A percentile compares a stretch with the other conserved stretches of the same genome.
Evolutionary conservation across 2,113 vertebrate species (phyloP).

Genomic region (Anas platyrhynchos): DNA sequence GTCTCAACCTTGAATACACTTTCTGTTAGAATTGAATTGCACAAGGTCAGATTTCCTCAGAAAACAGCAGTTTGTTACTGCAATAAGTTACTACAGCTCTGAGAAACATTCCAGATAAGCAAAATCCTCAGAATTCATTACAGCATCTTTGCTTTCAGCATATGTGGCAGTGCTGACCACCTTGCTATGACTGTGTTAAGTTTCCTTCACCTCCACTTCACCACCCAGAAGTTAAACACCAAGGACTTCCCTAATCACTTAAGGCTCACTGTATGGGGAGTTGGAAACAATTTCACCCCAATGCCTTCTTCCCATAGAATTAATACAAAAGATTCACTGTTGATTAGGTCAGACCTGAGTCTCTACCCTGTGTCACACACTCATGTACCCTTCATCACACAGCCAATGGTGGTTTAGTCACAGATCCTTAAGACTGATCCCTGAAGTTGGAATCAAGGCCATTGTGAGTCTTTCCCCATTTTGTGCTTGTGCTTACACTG

Average conservation of each 20-base stretch:
- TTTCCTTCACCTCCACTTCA: not conserved
- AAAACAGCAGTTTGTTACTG: slow-evolving; percentile 58
- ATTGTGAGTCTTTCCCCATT: not conserved
- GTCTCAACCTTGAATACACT: slow-evolving; percentile 52
- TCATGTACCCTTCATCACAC: not conserved
- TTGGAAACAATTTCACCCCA: not conserved
- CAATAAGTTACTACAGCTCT: slow-evolving; percentile 49
- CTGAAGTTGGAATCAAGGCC: not conserved
- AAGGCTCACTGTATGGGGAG: not conserved
- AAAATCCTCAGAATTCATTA: slow-evolving; percentile 51
- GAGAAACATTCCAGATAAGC: slow-evolving; percentile 66
- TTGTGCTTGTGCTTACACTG: not conserved
- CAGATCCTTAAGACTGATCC: not conserved
- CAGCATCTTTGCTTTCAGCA: slow-evolving; percentile 38
- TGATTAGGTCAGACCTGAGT: not conserved
- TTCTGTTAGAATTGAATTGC: slow-evolving; percentile 63
- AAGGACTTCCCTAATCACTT: not conserved
- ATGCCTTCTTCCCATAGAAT: not conserved
- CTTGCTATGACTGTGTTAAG: not conserved
- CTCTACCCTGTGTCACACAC: not conserved
- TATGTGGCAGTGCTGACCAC: not conserved
- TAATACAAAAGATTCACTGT: not conserved
- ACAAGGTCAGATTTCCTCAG: slow-evolving; percentile 65
- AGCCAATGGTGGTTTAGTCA: not conserved
- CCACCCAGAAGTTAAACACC: not conserved